Evolutionary conservation across 2,797 vertebrate genomes (phyloP), one percentile per base, ranked within the genome.

Genomic region (Fistularia tabacaria): DNA sequence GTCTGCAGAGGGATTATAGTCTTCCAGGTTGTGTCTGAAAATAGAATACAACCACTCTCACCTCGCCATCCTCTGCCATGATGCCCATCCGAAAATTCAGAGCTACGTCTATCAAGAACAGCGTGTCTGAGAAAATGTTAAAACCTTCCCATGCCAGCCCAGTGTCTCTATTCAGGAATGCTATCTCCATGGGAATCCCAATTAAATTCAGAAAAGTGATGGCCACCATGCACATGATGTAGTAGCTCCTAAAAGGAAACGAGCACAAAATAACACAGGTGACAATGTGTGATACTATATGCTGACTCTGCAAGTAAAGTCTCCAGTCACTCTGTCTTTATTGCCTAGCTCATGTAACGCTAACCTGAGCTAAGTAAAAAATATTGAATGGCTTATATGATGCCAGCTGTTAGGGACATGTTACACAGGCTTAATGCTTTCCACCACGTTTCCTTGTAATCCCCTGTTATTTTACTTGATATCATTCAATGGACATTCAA

Each of bases 41-140:
- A 83, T 70, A 73, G 77, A 73, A 66, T 38, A 10, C 51, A 57
- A 62, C 54, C 58, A 11, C 64, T 76, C 76, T 87, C 84, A 91
- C 91, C 89, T 91, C 89, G 13, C 85, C 79, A 64, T 92, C 87
- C 65, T 91, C 90, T 8, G 80, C 62, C 54, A 92, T 89, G 76
- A 91, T 89, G 59, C 91, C 91, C 86, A 91, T 91, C 0, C 90
- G 83, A 66, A 92, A 92, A 74, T 92, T 92, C 54, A 92, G 75
- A 14, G 85, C 88, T 61, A 92, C 88, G 0, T 92, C 91, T 2
- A 92, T 82, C 36, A 92, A 82, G 75, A 90, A 92, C 45, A 92
- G 68, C 1, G 89, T 90, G 81, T 92, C 91, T 6, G 91, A 92
- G 57, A 90, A 90, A 47, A 92, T 87, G 7, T 91, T 92, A 49